A percentile compares a stretch with the other conserved stretches of the same genome.
Conservation (phyloP, 2,888 invertebrate species). For the Epinotia brunnichana region DNA sequence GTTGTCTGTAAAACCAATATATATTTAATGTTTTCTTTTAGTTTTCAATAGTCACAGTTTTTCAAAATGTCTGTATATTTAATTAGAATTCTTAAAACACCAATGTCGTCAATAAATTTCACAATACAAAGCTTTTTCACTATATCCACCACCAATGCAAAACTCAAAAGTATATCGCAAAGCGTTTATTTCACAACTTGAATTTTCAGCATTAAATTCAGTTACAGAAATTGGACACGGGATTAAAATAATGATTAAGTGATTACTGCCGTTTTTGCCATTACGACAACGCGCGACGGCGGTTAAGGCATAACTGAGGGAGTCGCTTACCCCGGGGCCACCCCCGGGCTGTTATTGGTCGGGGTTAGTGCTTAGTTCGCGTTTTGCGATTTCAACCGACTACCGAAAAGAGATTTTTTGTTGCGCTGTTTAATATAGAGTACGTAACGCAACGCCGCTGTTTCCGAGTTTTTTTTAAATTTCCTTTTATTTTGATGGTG, state of each 20-base stretch:
- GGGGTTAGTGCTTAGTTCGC: constrained; percentile 15
- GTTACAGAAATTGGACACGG: constrained; percentile 9
- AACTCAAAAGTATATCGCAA: neutral
- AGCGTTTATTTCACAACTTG: neutral
- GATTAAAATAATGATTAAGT: constrained; percentile 34
- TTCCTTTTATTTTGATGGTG: neutral
- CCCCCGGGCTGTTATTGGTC: constrained; percentile 22
- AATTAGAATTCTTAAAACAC: no score
- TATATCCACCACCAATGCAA: neutral
- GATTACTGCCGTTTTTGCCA: constrained; percentile 14
- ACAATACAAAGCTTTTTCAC: neutral
- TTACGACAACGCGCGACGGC: constrained; percentile 16
- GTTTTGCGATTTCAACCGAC: neutral
- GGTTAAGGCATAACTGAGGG: constrained; percentile 26
- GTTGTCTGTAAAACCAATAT: no score
- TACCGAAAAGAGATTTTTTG: neutral
- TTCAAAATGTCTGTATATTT: neutral
- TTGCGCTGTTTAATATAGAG: neutral
- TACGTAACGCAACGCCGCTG: neutral
- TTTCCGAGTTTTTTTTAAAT: no score
- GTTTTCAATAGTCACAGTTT: neutral
- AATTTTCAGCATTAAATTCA: constrained; percentile 5
- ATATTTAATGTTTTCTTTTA: no score
- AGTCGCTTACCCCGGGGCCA: constrained; percentile 1
- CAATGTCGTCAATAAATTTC: neutral